These are phyloP conservation scores for Distichodus sexfasciatus DNA, from an alignment of 2,797 vertebrate species.

Conservation along the genomic window DNA sequence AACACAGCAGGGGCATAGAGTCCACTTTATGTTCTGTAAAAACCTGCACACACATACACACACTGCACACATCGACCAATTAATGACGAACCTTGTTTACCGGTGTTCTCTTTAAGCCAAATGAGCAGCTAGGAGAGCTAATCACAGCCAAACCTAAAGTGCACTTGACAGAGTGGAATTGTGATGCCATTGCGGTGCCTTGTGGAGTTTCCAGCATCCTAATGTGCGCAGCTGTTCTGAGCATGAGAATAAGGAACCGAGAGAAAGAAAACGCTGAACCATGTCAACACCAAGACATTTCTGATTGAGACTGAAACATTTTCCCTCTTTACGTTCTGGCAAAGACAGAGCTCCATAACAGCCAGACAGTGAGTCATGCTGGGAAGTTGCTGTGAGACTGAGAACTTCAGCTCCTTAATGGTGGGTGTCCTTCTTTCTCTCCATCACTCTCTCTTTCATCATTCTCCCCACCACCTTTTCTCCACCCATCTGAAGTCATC, in stretches of 20 bases:
- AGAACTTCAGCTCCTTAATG: slow-evolving; percentile 19
- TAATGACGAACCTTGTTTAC: not conserved
- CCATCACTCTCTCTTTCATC: slow-evolving; percentile 1
- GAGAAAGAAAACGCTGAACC: slow-evolving; percentile 11
- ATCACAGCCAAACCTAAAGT: slow-evolving; percentile 10
- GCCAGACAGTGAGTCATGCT: slow-evolving; percentile 30
- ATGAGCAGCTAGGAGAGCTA: not conserved
- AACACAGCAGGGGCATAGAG: too few relatives aligned
- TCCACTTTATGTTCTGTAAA: too few relatives aligned
- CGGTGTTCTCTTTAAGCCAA: too few relatives aligned
- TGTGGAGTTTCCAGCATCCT: slow-evolving; percentile 20
- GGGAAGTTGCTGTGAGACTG: slow-evolving; percentile 25
- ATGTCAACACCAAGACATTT: slow-evolving; percentile 29
- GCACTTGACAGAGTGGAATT: slow-evolving; percentile 12
- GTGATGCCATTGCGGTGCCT: too few relatives aligned
- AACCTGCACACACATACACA: too few relatives aligned
- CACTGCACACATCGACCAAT: too few relatives aligned
- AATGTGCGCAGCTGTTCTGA: slow-evolving; percentile 40
- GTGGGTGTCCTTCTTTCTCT: not conserved
- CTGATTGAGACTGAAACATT: slow-evolving; percentile 28
- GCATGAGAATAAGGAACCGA: not conserved
- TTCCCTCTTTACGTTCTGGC: slow-evolving; percentile 22
- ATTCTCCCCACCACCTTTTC: slow-evolving; percentile 17
- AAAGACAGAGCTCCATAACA: slow-evolving; percentile 17
- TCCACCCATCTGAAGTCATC: slow-evolving; percentile 21